phyloP scores from a whole-genome alignment of 2,113 vertebrate species.

The Nothoprocta perdicaria region DNA sequence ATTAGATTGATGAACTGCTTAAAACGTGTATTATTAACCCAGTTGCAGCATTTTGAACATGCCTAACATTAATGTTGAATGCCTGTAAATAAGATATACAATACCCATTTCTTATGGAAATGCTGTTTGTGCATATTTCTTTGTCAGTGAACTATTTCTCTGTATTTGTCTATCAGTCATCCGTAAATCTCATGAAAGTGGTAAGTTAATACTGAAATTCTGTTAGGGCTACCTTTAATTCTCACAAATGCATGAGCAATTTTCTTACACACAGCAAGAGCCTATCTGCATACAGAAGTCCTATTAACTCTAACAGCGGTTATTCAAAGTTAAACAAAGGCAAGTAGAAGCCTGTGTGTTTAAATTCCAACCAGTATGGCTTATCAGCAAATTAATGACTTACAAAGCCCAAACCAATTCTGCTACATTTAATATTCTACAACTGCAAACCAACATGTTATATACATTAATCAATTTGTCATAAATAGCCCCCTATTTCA shows the following conservation, averaged over 20 bases:
- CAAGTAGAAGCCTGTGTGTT: conserved; percentile 23
- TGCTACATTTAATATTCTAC: conserved; percentile 29
- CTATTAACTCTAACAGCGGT: neutral
- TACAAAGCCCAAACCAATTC: conserved; percentile 41
- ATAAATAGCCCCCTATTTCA: conserved; percentile 24
- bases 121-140: rapidly evolving
- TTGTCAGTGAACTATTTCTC: neutral
- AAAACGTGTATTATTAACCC: neutral
- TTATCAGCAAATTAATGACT: conserved; percentile 59
- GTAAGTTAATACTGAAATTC: neutral
- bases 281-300: neutral
- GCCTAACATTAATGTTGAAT: neutral
- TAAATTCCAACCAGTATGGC: conserved; percentile 27
- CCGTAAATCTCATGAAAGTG: neutral
- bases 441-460: conserved; percentile 39
- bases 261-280: neutral
- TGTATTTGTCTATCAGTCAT: neutral
- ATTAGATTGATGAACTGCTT: neutral
- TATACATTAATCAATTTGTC: conserved; percentile 59
- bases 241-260: neutral
- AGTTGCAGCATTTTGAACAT: neutral
- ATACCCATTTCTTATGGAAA: neutral
- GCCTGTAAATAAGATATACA: neutral
- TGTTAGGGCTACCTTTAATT: neutral
- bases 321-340: conserved; percentile 19